Conservation (phyloP, 2,113 vertebrate species). For the Columbina picui region DNA sequence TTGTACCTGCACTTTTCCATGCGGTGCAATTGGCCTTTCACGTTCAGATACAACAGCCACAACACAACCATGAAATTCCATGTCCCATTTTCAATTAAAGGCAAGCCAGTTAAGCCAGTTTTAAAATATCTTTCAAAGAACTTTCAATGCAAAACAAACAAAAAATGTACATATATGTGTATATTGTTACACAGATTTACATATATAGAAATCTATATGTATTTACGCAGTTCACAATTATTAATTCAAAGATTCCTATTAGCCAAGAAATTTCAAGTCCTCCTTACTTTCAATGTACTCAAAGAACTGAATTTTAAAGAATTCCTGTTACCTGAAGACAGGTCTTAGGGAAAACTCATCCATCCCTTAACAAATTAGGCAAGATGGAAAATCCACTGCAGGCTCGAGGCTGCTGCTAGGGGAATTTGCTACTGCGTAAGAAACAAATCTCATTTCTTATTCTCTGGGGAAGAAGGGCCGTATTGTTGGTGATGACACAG, state of each 20-base stretch:
- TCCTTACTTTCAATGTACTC: not conserved
- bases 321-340: not conserved
- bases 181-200: fast-evolving
- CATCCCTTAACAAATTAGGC: not conserved
- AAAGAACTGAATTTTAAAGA: not conserved
- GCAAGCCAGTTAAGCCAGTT: not conserved
- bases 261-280: not conserved
- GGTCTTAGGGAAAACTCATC: not conserved
- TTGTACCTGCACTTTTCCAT: not conserved
- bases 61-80: not conserved
- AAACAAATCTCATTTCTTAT: not conserved
- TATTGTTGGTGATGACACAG: not conserved
- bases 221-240: not conserved
- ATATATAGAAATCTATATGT: fast-evolving
- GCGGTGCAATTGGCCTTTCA: not conserved
- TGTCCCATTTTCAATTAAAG: not conserved
- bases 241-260: not conserved
- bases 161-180: not conserved
- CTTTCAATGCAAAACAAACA: not conserved
- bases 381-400: not conserved
- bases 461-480: not conserved
- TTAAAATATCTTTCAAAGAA: not conserved
- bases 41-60: not conserved
- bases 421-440: not conserved
- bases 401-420: not conserved